Evolutionary conservation across 2,888 invertebrate species (phyloP).

Genomic region (Neoascia interrupta): DNA sequence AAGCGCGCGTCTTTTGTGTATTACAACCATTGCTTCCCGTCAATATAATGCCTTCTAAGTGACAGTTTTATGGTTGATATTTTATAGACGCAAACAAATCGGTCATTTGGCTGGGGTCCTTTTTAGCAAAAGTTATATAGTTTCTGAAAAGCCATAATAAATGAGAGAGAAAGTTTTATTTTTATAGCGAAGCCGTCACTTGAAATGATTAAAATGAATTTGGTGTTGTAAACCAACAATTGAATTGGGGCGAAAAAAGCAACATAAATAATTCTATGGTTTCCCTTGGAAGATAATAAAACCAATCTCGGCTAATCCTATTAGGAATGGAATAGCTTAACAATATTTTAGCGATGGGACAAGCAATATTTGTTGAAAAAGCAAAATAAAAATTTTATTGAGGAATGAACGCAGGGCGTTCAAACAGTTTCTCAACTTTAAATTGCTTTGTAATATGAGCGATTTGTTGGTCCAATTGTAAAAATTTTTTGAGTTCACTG

Average conservation of each 20-base stretch:
- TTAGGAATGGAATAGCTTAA: too few relatives aligned
- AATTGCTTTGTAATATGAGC: too few relatives aligned
- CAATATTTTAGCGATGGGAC: too few relatives aligned
- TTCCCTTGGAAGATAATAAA: not conserved
- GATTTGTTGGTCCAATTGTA: not conserved
- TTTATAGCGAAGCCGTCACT: conserved; percentile 35
- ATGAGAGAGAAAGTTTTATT: conserved; percentile 20
- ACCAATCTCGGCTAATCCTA: conserved; percentile 21
- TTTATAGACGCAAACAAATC: conserved; percentile 9
- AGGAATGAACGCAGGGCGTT: not conserved
- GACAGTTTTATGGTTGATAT: not conserved
- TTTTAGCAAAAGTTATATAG: conserved; percentile 14
- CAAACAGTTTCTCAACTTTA: too few relatives aligned
- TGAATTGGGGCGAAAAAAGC: not conserved
- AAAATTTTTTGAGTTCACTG: not conserved
- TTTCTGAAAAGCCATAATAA: conserved; percentile 14
- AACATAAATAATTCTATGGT: conserved; percentile 7
- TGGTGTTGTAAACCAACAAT: not conserved
- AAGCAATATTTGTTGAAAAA: conserved; percentile 6
- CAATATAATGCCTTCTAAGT: too few relatives aligned
- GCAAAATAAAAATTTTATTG: not conserved
- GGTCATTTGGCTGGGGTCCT: conserved; percentile 21
- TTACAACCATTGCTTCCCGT: too few relatives aligned
- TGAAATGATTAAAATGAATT: conserved; percentile 40
- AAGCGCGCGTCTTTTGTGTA: too few relatives aligned